Conservation (phyloP, 2,888 invertebrate species). For the Arge pagana region DNA sequence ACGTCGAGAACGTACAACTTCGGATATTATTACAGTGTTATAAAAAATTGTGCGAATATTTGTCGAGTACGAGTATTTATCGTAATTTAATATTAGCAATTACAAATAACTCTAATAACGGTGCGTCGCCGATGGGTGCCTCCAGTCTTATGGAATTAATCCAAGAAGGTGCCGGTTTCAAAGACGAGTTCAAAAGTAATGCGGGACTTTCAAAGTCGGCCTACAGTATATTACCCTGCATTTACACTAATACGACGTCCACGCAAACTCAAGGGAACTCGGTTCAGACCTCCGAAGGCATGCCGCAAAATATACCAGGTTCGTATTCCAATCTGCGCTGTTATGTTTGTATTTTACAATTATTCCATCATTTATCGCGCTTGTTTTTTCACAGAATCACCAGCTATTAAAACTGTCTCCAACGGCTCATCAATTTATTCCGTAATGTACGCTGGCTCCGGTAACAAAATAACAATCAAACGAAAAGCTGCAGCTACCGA, state of each 20-base stretch:
- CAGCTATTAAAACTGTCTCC: slow-evolving; percentile 57
- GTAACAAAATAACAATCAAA: slow-evolving; percentile 84
- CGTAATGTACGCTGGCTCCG: slow-evolving; percentile 78
- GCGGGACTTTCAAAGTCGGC: slow-evolving; percentile 75
- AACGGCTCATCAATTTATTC: slow-evolving; percentile 73
- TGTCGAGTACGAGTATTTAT: slow-evolving; percentile 75
- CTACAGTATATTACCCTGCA: slow-evolving; percentile 75
- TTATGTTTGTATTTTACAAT: background rate
- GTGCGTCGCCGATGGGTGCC: slow-evolving; percentile 60
- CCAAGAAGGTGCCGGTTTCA: slow-evolving; percentile 78
- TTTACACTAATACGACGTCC: slow-evolving; percentile 69
- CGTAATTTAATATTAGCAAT: slow-evolving; percentile 61
- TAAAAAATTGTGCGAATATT: slow-evolving; percentile 84
- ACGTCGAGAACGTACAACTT: slow-evolving; percentile 80
- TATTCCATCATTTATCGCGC: background rate
- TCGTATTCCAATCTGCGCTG: slow-evolving; percentile 15
- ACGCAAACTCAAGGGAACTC: slow-evolving; percentile 58
- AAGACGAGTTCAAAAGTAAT: slow-evolving; percentile 75
- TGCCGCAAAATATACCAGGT: slow-evolving; percentile 47
- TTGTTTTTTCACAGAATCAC: slow-evolving; percentile 39
- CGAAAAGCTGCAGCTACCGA: slow-evolving; percentile 68
- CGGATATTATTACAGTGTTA: slow-evolving; percentile 85
- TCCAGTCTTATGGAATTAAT: slow-evolving; percentile 74
- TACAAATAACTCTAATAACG: slow-evolving; percentile 61
- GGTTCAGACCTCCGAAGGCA: slow-evolving; percentile 40